Evolutionary conservation across 2,113 vertebrate species (phyloP).

Genomic region (Peromyscus leucopus): DNA sequence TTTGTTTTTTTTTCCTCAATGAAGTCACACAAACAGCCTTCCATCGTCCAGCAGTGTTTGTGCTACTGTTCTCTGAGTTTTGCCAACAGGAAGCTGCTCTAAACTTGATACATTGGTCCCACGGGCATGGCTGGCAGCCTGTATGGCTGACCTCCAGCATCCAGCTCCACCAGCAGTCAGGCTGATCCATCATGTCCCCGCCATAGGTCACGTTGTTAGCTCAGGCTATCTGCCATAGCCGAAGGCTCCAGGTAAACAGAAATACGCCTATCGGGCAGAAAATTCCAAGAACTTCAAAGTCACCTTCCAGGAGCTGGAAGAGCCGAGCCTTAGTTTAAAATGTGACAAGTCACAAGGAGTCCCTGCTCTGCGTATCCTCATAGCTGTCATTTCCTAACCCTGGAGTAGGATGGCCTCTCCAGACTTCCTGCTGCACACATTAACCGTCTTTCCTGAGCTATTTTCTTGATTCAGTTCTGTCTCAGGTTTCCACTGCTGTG

Average conservation of each 20-base stretch:
- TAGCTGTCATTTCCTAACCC: background rate
- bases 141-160: background rate
- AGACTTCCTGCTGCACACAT: background rate
- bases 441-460: background rate
- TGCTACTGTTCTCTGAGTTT: background rate
- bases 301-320: background rate
- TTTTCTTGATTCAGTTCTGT: background rate
- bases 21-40: background rate
- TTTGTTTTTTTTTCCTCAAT: background rate
- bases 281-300: conserved; percentile 22
- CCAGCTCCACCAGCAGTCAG: background rate
- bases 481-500: background rate
- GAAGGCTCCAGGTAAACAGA: background rate
- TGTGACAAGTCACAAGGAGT: background rate
- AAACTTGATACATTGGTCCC: background rate
- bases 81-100: background rate
- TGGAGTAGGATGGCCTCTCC: background rate
- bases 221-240: background rate
- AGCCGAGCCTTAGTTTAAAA: conserved; percentile 6
- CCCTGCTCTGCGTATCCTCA: background rate
- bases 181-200: background rate
- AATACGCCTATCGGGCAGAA: background rate
- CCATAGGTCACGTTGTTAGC: conserved; percentile 13
- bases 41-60: background rate
- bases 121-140: background rate